A percentile compares a stretch with the other conserved stretches of the same genome.
These are phyloP conservation scores for Leptopilina myrica DNA, from an alignment of 2,888 invertebrate genomes.

Conservation along the genomic window DNA sequence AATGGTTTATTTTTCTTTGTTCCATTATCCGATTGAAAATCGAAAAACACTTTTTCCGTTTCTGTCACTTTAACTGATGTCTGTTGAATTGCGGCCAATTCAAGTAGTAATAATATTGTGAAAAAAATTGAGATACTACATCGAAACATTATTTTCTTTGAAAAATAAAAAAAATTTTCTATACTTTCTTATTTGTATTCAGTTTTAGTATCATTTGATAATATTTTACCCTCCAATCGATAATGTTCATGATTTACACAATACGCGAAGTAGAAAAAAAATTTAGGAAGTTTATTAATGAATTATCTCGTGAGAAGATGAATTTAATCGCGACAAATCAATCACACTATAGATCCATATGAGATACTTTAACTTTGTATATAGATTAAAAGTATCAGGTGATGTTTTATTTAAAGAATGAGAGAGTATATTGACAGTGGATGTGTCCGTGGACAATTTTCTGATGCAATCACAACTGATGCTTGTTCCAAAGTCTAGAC, in stretches of 20 bases:
- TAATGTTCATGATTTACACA: too few species aligned
- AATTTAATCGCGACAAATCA: neutral
- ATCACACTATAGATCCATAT: neutral
- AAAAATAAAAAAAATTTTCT: neutral
- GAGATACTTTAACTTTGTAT: neutral
- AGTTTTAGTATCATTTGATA: neutral
- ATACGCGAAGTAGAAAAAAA: too few species aligned
- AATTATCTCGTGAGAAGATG: neutral
- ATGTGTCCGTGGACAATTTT: neutral
- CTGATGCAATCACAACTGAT: neutral
- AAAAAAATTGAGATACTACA: neutral
- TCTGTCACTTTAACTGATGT: neutral
- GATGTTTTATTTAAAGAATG: neutral
- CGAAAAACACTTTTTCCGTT: slow-evolving; percentile 5
- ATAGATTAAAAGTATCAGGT: neutral
- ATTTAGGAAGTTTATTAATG: too few species aligned
- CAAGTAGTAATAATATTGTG: neutral
- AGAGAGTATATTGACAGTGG: neutral
- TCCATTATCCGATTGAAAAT: neutral
- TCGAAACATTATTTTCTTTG: neutral
- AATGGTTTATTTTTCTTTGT: slow-evolving; percentile 2
- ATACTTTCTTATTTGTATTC: neutral
- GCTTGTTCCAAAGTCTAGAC: neutral
- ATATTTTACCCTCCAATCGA: neutral
- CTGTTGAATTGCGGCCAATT: neutral